These are phyloP conservation scores for Zygaena filipendulae DNA, from an alignment of 2,888 invertebrate species.

Conservation along the genomic window DNA sequence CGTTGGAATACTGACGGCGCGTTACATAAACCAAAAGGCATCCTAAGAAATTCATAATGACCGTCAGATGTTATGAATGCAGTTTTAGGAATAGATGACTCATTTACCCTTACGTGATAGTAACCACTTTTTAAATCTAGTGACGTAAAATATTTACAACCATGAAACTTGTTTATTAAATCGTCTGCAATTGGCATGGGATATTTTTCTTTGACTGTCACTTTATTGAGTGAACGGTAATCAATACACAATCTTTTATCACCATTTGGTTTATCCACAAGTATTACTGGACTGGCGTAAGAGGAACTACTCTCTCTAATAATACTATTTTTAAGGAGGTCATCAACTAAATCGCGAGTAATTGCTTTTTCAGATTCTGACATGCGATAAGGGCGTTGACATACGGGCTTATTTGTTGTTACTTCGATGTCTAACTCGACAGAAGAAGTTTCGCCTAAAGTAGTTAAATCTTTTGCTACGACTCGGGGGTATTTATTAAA, in stretches of 20 bases:
- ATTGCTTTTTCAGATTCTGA: slow-evolving; percentile 11
- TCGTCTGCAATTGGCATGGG: slow-evolving; percentile 17
- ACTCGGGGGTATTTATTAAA: slow-evolving; percentile 13
- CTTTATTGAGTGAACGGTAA: slow-evolving; percentile 23
- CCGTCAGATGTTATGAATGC: slow-evolving; percentile 22
- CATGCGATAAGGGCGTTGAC: slow-evolving; percentile 14
- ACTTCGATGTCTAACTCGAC: slow-evolving; percentile 14
- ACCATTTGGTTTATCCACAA: slow-evolving; percentile 20
- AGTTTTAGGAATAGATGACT: slow-evolving; percentile 14
- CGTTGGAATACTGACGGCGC: slow-evolving; percentile 20
- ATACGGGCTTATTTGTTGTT: slow-evolving; percentile 12
- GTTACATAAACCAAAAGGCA: slow-evolving; percentile 22
- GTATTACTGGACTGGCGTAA: slow-evolving; percentile 8
- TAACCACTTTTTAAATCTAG: slow-evolving; percentile 19
- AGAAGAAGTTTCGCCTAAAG: slow-evolving; percentile 13
- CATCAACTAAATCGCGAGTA: slow-evolving; percentile 9
- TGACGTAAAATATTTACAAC: slow-evolving; percentile 13
- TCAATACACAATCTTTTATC: slow-evolving; percentile 19
- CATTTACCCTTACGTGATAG: slow-evolving; percentile 22
- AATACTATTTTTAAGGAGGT: slow-evolving; percentile 3
- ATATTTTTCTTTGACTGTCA: slow-evolving; percentile 23
- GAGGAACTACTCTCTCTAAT: slow-evolving; percentile 5
- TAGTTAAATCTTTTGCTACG: slow-evolving; percentile 10
- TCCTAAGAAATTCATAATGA: slow-evolving; percentile 16
- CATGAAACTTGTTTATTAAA: slow-evolving; percentile 16